phyloP scores from a whole-genome alignment of 2,113 vertebrate species.

The Benitochromis conjunctus region DNA sequence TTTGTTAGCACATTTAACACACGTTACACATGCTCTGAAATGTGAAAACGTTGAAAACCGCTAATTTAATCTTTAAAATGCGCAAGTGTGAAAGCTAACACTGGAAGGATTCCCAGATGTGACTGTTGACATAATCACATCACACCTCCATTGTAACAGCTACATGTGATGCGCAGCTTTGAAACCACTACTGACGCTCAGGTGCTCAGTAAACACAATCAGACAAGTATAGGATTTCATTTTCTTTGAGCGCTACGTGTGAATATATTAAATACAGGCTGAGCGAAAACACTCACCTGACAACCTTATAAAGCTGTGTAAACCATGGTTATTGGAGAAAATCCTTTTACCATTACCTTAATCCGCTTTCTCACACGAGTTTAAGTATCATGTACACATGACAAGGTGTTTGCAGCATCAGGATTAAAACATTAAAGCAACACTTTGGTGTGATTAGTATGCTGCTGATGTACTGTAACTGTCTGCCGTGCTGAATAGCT shows the following conservation, averaged over 20 bases:
- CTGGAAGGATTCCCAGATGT: background rate
- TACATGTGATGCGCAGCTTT: background rate
- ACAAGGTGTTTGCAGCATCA: background rate
- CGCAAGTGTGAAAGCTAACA: background rate
- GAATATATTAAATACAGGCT: background rate
- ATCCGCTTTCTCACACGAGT: slow-evolving; percentile 33
- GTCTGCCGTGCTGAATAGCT: slow-evolving; percentile 49
- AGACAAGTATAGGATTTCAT: background rate
- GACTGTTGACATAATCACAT: slow-evolving; percentile 12
- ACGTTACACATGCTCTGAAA: background rate
- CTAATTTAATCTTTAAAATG: background rate
- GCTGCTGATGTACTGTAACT: slow-evolving; percentile 15
- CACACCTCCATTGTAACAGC: background rate
- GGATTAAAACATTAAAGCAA: slow-evolving; percentile 6
- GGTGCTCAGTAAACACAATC: background rate
- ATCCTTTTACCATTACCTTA: slow-evolving; percentile 44
- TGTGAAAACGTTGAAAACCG: background rate
- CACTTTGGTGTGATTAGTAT: background rate
- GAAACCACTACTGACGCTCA: background rate
- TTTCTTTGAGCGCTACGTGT: background rate
- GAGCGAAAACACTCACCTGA: background rate
- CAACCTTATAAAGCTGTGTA: slow-evolving; percentile 12
- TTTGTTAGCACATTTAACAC: background rate
- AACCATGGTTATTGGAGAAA: slow-evolving; percentile 26
- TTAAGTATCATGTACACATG: background rate